These are phyloP conservation scores for Drosophila auraria DNA, from an alignment of 1,140 invertebrate species.

Conservation along the genomic window DNA sequence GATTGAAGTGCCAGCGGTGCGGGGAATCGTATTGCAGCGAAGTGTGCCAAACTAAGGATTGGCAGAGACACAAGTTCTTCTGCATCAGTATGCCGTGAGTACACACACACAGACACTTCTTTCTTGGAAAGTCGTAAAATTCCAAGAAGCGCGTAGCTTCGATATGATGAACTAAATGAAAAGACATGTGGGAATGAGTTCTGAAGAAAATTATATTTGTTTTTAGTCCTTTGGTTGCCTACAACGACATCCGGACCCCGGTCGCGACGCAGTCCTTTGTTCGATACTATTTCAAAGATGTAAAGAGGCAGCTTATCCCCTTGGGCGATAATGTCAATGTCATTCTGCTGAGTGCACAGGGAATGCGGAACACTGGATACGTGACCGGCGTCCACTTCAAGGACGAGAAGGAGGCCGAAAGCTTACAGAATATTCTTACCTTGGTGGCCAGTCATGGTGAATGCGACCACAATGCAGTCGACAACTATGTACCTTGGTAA, in stretches of 20 bases:
- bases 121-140: background rate
- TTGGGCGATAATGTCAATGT: slow-evolving; percentile 15
- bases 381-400: slow-evolving; percentile 46
- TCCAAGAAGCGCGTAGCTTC: no score
- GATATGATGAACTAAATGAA: background rate
- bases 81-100: slow-evolving; percentile 71
- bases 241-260: background rate
- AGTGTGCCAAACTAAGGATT: slow-evolving; percentile 49
- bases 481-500: slow-evolving; percentile 51
- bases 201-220: no score
- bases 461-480: background rate
- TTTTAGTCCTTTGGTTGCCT: slow-evolving; percentile 36
- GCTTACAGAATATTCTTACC: slow-evolving; percentile 21
- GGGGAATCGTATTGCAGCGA: slow-evolving; percentile 51
- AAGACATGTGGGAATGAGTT: background rate
- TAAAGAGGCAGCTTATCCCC: slow-evolving; percentile 30
- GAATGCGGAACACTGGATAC: slow-evolving; percentile 26
- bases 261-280: background rate
- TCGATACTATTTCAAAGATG: slow-evolving; percentile 33
- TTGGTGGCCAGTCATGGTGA: slow-evolving; percentile 11
- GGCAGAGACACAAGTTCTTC: slow-evolving; percentile 58
- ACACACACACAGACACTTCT: background rate
- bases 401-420: background rate
- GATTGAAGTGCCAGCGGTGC: slow-evolving; percentile 65
- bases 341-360: slow-evolving; percentile 8